phyloP scores from a whole-genome alignment of 2,888 invertebrate species.

The Notodonta dromedarius region DNA sequence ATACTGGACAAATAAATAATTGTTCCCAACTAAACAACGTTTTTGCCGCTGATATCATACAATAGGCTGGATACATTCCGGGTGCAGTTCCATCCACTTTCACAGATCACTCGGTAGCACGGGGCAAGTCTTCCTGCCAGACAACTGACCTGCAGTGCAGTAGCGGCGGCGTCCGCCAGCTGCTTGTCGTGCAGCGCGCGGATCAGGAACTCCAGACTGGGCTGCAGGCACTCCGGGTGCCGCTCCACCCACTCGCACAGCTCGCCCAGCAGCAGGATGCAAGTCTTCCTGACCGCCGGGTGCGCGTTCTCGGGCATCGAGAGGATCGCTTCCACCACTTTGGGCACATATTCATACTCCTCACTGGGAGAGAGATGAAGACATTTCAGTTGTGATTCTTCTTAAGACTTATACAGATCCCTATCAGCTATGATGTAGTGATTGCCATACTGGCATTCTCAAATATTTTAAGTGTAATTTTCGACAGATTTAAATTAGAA shows the following conservation, averaged over 20 bases:
- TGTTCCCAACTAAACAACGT: too few relatives aligned
- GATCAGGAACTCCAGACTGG: slow-evolving; percentile 88
- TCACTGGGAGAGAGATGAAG: slow-evolving; percentile 83
- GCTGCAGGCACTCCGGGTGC: slow-evolving; percentile 92
- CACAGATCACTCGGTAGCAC: too few relatives aligned
- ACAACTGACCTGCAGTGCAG: slow-evolving; percentile 86
- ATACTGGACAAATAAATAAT: too few relatives aligned
- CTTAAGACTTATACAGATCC: too few relatives aligned
- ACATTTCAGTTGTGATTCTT: background rate
- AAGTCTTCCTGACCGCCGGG: slow-evolving; percentile 94
- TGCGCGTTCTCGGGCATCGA: slow-evolving; percentile 93
- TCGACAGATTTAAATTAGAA: too few relatives aligned
- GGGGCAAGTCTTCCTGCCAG: too few relatives aligned
- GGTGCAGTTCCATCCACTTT: too few relatives aligned
- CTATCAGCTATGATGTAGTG: too few relatives aligned
- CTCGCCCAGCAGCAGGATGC: slow-evolving; percentile 94
- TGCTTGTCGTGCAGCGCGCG: slow-evolving; percentile 88
- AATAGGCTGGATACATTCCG: too few relatives aligned
- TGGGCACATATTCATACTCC: slow-evolving; percentile 96
- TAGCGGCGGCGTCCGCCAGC: slow-evolving; percentile 92
- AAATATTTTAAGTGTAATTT: too few relatives aligned
- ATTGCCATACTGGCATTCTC: too few relatives aligned
- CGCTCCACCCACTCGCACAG: slow-evolving; percentile 97
- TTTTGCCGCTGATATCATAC: too few relatives aligned
- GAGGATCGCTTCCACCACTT: slow-evolving; percentile 96